Conservation (phyloP, 2,797 vertebrate species). For the Chaetodon trifasciatus region DNA sequence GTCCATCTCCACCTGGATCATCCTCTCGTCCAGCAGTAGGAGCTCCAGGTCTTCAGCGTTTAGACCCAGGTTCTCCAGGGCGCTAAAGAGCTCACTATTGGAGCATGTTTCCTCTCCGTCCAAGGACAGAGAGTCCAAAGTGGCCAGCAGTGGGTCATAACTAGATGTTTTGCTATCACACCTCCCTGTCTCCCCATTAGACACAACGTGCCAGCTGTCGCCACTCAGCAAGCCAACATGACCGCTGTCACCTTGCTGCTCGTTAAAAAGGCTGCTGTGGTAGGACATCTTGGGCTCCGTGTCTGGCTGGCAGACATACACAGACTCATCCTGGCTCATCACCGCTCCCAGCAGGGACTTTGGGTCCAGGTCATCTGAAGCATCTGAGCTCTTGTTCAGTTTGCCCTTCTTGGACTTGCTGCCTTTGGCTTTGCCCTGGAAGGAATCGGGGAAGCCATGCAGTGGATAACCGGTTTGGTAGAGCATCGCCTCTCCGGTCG, state of each 20-base stretch:
- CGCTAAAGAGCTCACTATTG: conserved; percentile 84
- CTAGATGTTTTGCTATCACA: conserved; percentile 34
- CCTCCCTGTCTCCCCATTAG: conserved; percentile 28
- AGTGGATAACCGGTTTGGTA: conserved; percentile 84
- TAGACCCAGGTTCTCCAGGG: conserved; percentile 85
- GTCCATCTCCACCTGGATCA: conserved; percentile 86
- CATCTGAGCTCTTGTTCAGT: conserved; percentile 53
- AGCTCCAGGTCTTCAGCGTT: conserved; percentile 87
- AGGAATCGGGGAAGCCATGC: conserved; percentile 73
- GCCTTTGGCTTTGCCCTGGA: conserved; percentile 73
- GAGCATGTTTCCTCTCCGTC: conserved; percentile 82
- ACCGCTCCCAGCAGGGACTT: conserved; percentile 84
- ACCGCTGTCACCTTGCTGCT: conserved; percentile 19
- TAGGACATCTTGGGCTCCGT: conserved; percentile 60
- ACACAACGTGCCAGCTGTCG: conserved; percentile 40
- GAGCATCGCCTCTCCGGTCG: conserved; percentile 88
- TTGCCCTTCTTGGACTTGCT: conserved; percentile 80
- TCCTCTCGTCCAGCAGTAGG: conserved; percentile 88
- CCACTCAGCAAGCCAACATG: not conserved
- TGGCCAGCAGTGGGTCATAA: conserved; percentile 84
- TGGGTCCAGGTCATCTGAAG: conserved; percentile 66
- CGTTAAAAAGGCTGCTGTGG: conserved; percentile 64
- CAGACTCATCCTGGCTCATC: conserved; percentile 87
- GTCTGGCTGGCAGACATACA: conserved; percentile 79
- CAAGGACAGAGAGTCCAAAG: conserved; percentile 84